phyloP scores from a whole-genome alignment of 2,888 invertebrate genomes.

The Tricholauxania praeusta region DNA sequence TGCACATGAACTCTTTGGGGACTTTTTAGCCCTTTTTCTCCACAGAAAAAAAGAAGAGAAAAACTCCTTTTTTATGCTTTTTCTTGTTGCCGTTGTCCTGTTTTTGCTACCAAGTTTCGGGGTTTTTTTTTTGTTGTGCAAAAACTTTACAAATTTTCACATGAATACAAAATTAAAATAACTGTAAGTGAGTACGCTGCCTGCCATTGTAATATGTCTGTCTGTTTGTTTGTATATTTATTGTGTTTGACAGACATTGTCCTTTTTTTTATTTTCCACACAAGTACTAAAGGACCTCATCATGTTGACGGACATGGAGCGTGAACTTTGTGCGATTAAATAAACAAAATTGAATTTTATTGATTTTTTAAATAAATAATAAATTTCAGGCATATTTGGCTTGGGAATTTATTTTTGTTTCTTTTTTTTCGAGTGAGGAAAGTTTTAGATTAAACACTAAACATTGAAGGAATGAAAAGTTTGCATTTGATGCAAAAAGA shows the following conservation, averaged over 20 bases:
- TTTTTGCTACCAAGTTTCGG: background rate
- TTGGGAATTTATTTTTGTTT: background rate
- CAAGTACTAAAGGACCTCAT: slow-evolving; percentile 20
- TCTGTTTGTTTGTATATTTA: too few species aligned
- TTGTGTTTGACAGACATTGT: slow-evolving; percentile 7
- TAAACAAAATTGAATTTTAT: slow-evolving; percentile 25
- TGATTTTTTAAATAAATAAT: slow-evolving; percentile 22
- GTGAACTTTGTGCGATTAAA: slow-evolving; percentile 24
- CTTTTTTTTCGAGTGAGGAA: background rate
- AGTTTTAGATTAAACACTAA: background rate
- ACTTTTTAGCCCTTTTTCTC: slow-evolving; percentile 18
- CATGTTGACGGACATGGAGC: slow-evolving; percentile 19
- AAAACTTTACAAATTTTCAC: slow-evolving; percentile 28
- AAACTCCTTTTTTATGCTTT: too few species aligned
- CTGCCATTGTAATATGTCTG: background rate
- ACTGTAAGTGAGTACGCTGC: slow-evolving; percentile 1
- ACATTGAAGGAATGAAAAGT: background rate
- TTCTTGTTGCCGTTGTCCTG: background rate
- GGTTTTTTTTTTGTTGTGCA: slow-evolving; percentile 11
- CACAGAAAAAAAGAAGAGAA: too few species aligned
- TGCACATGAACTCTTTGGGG: slow-evolving; percentile 27
- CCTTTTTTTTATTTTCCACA: background rate
- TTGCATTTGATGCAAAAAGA: too few species aligned
- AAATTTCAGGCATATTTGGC: background rate
- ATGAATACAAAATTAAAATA: slow-evolving; percentile 33